A percentile compares a stretch with the other conserved stretches of the same genome.
These are phyloP conservation scores for Stegophylla sp. DNA, from an alignment of 2,888 invertebrate species.

Conservation along the genomic window DNA sequence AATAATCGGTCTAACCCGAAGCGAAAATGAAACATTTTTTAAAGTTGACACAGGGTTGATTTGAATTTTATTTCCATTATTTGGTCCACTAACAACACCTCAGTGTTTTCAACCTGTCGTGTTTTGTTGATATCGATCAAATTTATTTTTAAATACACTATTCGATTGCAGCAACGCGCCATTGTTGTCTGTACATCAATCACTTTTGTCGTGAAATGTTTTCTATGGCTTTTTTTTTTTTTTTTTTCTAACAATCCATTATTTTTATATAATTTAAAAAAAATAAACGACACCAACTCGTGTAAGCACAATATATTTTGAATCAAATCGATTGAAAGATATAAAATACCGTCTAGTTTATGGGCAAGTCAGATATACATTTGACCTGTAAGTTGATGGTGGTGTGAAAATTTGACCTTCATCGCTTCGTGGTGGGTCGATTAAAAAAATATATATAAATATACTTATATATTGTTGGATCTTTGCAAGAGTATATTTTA, in stretches of 20 bases:
- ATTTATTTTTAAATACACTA: not conserved
- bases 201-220: slow-evolving; percentile 35
- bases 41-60: not conserved
- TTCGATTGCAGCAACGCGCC: not conserved
- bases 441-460: not conserved
- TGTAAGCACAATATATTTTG: not conserved
- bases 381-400: no score
- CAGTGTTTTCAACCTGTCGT: not conserved
- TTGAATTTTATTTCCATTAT: slow-evolving; percentile 3
- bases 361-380: not conserved
- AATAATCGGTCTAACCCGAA: not conserved
- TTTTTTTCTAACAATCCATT: not conserved
- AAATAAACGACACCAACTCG: not conserved
- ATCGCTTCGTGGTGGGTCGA: no score
- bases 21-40: not conserved
- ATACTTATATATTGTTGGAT: no score
- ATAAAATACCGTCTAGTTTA: not conserved
- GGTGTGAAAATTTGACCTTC: no score
- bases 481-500: no score
- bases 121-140: not conserved
- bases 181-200: slow-evolving; percentile 3
- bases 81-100: not conserved
- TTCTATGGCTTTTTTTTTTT: slow-evolving; percentile 19
- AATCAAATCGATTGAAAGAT: slow-evolving; percentile 5
- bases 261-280: slow-evolving; percentile 25